Evolutionary conservation across 2,888 invertebrate genomes (phyloP), one percentile per base, ranked within the genome.

Genomic region (Agrotis ipsilon): DNA sequence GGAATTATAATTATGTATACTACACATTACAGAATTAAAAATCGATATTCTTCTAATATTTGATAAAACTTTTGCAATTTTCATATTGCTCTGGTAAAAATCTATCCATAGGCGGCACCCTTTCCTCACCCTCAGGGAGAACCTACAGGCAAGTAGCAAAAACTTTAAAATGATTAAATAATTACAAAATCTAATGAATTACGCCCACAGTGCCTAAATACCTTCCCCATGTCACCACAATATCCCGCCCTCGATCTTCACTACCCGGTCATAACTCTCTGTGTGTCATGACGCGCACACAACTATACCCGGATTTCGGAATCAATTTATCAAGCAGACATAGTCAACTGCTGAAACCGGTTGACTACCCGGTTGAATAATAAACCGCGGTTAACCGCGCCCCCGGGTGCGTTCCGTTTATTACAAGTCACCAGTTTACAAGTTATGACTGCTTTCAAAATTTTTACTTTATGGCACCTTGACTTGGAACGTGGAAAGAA

Each of bases 251-350:
- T 66, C 39, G 16, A 0, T 39, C 43, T 49, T 27, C 49, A 39
- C 59, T 3, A 2, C 55, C 52, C 52, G 58, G 45, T 48, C 45
- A 80, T 75, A 67, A 60, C 52, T 80, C 64, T 69, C 39, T 39
- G 9, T 39, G 39, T 39, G 46, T 24, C 61, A 69, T 46, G 39
- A 80, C 55, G 51, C 21, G 61, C 57, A 65, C 55, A 54, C 61
- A 63, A 65, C 66, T 65, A 46, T 46, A 72, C 52, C 67, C 63
- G 57, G 72, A 72, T 81, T 81, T 77, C 72, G 19, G 46, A 81
- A 81, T 78, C 81, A 77, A 78, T 78, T 81, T 77, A 72, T 78
- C 78, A 77, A 71, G 16, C 64, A 67, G 63, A 72, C 78, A 32
- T 75, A 67, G 81, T 67, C 64, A 63, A 75, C 80, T 57, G 52